Evolutionary conservation across 1,140 invertebrate genomes (phyloP).

Genomic region (Bicyclus anynana): DNA sequence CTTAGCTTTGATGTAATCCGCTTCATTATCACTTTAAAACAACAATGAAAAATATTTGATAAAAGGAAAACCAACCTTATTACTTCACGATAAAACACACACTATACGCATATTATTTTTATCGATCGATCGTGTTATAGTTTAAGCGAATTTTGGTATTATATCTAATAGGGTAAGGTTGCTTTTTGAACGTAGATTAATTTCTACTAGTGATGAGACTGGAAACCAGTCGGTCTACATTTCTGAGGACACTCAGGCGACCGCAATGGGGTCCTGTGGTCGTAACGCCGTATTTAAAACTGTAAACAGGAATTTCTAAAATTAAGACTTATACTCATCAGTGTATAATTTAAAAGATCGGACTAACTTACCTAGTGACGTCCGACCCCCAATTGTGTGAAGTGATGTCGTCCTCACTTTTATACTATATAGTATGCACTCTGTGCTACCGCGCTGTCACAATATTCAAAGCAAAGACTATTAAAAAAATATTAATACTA

Average conservation of each 20-base stretch:
- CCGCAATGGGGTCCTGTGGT: slow-evolving; percentile 27
- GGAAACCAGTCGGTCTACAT: slow-evolving; percentile 22
- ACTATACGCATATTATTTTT: not conserved
- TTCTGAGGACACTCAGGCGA: slow-evolving; percentile 14
- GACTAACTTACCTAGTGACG: too few species aligned
- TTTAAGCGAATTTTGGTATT: not conserved
- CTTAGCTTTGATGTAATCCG: slow-evolving; percentile 3
- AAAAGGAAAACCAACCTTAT: not conserved
- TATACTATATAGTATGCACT: too few species aligned
- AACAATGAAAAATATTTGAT: not conserved
- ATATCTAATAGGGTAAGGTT: not conserved
- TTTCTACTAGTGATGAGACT: slow-evolving; percentile 5
- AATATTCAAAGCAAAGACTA: too few species aligned
- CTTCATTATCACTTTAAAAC: not conserved
- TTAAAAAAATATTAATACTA: too few species aligned
- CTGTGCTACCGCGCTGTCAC: too few species aligned
- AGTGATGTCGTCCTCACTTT: too few species aligned
- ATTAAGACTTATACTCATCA: not conserved
- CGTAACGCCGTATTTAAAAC: slow-evolving; percentile 25
- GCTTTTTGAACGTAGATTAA: not conserved
- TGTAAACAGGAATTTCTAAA: slow-evolving; percentile 14
- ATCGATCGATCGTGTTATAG: not conserved
- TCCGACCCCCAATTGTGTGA: too few species aligned
- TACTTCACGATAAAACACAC: not conserved
- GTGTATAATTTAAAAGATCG: too few species aligned